Conservation (phyloP, 2,797 vertebrate species). For the Octomys mimax region DNA sequence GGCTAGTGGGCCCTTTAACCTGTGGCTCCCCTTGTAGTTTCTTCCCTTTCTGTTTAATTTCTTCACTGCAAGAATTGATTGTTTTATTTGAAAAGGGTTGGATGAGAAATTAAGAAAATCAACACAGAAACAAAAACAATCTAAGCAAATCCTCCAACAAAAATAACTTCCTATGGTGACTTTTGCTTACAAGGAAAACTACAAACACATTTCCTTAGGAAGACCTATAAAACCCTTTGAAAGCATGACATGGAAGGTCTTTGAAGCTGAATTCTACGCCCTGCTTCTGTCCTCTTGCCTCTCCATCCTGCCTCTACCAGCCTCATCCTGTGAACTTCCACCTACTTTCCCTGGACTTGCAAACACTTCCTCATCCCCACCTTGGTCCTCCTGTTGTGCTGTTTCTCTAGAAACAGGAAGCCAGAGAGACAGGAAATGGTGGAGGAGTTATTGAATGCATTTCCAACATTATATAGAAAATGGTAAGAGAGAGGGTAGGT, state of each 20-base stretch:
- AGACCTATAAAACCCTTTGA: not conserved
- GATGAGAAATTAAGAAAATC: not conserved
- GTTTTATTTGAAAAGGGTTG: not conserved
- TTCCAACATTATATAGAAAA: slow-evolving; percentile 37
- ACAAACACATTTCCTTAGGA: not conserved
- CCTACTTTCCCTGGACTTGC: not conserved
- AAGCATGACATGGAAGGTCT: slow-evolving; percentile 1
- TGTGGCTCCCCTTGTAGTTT: not conserved
- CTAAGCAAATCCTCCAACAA: not conserved
- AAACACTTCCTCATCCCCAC: not conserved
- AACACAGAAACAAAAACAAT: slow-evolving; percentile 4
- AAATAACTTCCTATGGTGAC: slow-evolving; percentile 1
- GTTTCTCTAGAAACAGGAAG: not conserved
- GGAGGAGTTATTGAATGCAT: not conserved
- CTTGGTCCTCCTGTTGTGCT: not conserved
- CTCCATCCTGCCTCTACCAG: not conserved
- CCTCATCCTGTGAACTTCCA: not conserved
- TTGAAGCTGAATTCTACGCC: not conserved
- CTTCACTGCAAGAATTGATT: not conserved
- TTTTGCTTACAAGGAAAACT: slow-evolving; percentile 23
- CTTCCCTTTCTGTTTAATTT: slow-evolving; percentile 20
- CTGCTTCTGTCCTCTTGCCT: not conserved
- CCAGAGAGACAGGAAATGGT: not conserved
- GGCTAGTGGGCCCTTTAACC: not conserved
- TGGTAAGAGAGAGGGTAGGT: not conserved